Conservation (phyloP, 2,888 invertebrate genomes). For the Drosophila paranaensis region DNA sequence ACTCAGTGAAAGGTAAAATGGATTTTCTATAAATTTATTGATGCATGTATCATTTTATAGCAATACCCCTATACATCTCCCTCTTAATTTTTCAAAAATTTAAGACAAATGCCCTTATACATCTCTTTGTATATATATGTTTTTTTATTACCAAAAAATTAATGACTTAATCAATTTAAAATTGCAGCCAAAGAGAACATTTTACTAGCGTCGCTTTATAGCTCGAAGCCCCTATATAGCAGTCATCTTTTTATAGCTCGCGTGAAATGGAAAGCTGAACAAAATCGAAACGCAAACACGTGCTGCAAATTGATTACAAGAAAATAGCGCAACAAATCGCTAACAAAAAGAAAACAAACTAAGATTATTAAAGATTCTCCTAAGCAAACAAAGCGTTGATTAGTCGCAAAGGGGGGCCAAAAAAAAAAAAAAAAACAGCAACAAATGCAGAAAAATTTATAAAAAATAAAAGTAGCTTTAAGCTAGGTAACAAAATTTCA, state of each 20-base stretch:
- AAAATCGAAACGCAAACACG: conserved; percentile 54
- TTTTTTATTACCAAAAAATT: neutral
- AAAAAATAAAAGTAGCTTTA: conserved; percentile 33
- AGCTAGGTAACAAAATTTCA: conserved; percentile 32
- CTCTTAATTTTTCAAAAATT: neutral
- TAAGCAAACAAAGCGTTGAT: conserved; percentile 50
- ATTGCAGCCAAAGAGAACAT: neutral
- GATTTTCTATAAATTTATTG: neutral
- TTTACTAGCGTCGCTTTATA: conserved; percentile 11
- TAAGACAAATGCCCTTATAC: neutral
- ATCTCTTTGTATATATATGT: neutral
- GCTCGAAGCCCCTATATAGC: conserved; percentile 8
- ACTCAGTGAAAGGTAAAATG: neutral
- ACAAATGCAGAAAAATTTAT: conserved; percentile 9
- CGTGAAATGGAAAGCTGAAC: conserved; percentile 70
- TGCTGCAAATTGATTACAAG: conserved; percentile 68
- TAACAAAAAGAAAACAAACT: conserved; percentile 6
- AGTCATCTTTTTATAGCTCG: conserved; percentile 7
- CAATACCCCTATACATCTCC: neutral
- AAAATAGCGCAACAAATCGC: conserved; percentile 32
- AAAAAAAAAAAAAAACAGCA: neutral
- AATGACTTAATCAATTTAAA: neutral
- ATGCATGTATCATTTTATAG: neutral
- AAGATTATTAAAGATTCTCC: conserved; percentile 53
- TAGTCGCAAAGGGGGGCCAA: conserved; percentile 36